These are phyloP conservation scores for Latrodectus elegans DNA, from an alignment of 2,888 invertebrate genomes.

Conservation along the genomic window DNA sequence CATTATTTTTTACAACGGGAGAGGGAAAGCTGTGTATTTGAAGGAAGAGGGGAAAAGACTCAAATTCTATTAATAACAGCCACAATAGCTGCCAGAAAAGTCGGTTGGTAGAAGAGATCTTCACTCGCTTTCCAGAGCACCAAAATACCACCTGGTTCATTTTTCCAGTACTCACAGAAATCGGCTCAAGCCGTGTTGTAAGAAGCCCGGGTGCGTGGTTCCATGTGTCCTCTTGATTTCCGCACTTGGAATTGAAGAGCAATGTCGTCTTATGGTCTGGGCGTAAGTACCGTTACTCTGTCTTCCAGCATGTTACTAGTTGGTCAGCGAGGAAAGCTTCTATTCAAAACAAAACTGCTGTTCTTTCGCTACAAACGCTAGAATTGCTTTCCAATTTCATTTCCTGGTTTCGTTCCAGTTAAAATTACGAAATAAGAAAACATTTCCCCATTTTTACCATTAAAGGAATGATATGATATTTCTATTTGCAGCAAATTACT, in stretches of 20 bases:
- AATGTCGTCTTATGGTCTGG: slow-evolving; percentile 58
- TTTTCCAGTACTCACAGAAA: slow-evolving; percentile 35
- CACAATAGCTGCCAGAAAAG: slow-evolving; percentile 65
- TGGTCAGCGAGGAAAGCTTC: no score
- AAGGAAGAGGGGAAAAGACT: background rate
- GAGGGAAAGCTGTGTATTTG: no score
- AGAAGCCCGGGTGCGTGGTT: no score
- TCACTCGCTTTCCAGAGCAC: slow-evolving; percentile 12
- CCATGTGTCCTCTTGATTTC: slow-evolving; percentile 35
- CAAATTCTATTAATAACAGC: slow-evolving; percentile 56
- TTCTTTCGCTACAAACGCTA: no score
- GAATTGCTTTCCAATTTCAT: no score
- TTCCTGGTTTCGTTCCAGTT: no score
- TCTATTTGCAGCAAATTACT: no score
- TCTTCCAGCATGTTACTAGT: background rate
- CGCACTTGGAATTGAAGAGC: background rate
- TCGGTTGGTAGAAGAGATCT: slow-evolving; percentile 1
- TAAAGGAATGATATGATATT: no score
- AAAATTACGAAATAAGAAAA: no score
- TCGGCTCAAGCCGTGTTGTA: background rate
- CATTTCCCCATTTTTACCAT: no score
- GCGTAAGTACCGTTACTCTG: slow-evolving; percentile 43
- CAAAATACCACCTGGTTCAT: slow-evolving; percentile 66
- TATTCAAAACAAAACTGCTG: no score
- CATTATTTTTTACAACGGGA: background rate